Conservation (phyloP, 2,888 invertebrate genomes). For the Amaurobius ferox region DNA sequence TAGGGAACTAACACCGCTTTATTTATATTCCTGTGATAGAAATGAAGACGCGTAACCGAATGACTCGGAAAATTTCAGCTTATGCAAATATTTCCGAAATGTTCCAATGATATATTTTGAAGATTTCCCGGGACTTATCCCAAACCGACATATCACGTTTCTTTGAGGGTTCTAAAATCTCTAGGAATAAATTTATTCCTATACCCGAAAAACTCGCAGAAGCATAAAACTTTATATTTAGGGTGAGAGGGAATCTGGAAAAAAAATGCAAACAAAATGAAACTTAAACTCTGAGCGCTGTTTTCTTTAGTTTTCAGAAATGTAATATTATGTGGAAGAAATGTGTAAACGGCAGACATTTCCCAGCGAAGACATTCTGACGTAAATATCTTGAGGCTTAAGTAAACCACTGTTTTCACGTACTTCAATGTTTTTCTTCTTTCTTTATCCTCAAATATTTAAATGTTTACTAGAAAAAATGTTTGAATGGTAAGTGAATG, state of each 20-base stretch:
- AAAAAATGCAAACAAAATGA: conserved; percentile 44
- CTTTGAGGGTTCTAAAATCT: conserved; percentile 42
- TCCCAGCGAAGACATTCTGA: neutral
- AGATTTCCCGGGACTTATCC: conserved; percentile 58
- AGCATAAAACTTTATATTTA: conserved; percentile 58
- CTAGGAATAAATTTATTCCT: conserved; percentile 49
- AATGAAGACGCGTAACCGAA: no score
- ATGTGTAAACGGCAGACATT: neutral
- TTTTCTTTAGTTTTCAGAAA: conserved; percentile 47
- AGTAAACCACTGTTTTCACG: neutral
- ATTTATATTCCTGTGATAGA: no score
- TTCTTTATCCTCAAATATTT: no score
- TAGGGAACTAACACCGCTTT: no score
- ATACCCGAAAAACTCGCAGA: conserved; percentile 27
- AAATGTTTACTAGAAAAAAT: no score
- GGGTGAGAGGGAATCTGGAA: no score
- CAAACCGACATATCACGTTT: conserved; percentile 56
- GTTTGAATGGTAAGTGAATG: no score
- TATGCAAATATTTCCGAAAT: conserved; percentile 47
- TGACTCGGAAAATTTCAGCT: conserved; percentile 8
- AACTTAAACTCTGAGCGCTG: conserved; percentile 58
- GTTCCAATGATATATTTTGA: conserved; percentile 52
- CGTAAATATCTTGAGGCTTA: neutral
- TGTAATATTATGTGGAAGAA: neutral
- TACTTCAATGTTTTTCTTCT: neutral